phyloP scores from a whole-genome alignment of 2,797 vertebrate species.

The Bradypodion pumilum region DNA sequence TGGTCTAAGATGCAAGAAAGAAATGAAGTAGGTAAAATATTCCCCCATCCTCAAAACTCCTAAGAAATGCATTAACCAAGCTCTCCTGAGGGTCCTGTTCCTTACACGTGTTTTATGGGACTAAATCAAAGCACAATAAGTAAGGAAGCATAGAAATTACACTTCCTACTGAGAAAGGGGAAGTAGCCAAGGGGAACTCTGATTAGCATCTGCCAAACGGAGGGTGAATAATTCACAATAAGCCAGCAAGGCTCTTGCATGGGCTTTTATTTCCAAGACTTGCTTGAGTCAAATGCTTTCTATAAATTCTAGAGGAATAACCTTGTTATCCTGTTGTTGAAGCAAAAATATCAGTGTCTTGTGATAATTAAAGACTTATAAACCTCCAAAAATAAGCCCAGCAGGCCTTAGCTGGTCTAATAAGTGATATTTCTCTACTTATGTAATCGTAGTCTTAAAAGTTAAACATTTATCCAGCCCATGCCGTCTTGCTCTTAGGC shows the following conservation, averaged over 20 bases:
- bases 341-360: not conserved
- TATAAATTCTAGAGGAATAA: not conserved
- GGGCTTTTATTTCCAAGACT: slow-evolving; percentile 10
- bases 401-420: not conserved
- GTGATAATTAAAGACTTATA: not conserved
- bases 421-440: not conserved
- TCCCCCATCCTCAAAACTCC: not conserved
- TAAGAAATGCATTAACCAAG: not conserved
- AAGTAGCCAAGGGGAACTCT: not conserved
- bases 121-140: slow-evolving; percentile 22
- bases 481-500: not conserved
- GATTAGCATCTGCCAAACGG: slow-evolving; percentile 27
- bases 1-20: not conserved
- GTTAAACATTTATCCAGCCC: not conserved
- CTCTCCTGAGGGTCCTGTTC: not conserved
- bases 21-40: not conserved
- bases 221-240: slow-evolving; percentile 22
- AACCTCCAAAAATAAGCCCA: not conserved
- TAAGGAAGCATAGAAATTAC: slow-evolving; percentile 1
- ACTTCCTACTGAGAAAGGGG: not conserved
- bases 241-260: slow-evolving; percentile 1
- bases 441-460: not conserved
- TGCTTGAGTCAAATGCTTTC: slow-evolving; percentile 6
- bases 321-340: not conserved
- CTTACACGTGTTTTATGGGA: slow-evolving; percentile 16